Evolutionary conservation across 2,113 vertebrate genomes (phyloP).

Genomic region (Gymnobelideus leadbeateri): DNA sequence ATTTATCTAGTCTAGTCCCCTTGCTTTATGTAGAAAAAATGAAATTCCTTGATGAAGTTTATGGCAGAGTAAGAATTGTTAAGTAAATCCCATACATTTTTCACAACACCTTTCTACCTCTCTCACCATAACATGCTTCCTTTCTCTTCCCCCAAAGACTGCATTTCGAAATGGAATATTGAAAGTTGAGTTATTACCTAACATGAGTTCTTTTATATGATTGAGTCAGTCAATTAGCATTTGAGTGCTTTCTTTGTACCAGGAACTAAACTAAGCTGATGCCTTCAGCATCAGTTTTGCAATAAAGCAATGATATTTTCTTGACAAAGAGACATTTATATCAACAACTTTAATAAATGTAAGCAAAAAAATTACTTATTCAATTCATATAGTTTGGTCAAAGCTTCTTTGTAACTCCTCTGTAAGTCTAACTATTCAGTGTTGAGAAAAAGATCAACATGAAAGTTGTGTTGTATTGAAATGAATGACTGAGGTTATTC

Average conservation of each 20-base stretch:
- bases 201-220: constrained; percentile 79
- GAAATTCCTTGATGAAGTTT: background rate
- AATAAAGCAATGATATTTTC: constrained; percentile 85
- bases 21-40: background rate
- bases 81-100: background rate
- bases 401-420: constrained; percentile 83
- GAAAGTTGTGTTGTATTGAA: constrained; percentile 88
- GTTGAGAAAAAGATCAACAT: constrained; percentile 85
- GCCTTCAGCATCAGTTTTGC: constrained; percentile 81
- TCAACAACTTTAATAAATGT: constrained; percentile 84
- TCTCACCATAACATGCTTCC: background rate
- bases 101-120: background rate
- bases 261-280: constrained; percentile 29
- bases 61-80: background rate
- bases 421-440: constrained; percentile 84
- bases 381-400: constrained; percentile 79
- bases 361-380: constrained; percentile 72
- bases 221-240: background rate
- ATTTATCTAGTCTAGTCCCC: background rate
- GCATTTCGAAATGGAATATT: constrained; percentile 86
- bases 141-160: background rate
- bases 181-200: constrained; percentile 83
- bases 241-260: background rate
- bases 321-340: constrained; percentile 87
- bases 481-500: constrained; percentile 90